A percentile compares a stretch with the other conserved stretches of the same genome.
Evolutionary conservation across 2,888 invertebrate genomes (phyloP).

Genomic region (Dasysyrphus tricinctus): DNA sequence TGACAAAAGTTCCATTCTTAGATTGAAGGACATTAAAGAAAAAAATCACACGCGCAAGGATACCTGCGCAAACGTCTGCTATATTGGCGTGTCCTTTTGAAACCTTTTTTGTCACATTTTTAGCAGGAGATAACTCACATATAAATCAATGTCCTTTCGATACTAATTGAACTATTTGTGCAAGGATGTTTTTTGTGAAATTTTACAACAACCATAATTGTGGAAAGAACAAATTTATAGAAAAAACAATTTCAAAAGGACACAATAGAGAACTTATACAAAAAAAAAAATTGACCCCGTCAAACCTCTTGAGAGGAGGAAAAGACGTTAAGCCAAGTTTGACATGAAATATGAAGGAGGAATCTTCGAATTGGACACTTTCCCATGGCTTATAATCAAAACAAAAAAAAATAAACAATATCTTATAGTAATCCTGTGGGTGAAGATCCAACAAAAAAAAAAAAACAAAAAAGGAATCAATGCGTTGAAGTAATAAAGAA

Average conservation of each 20-base stretch:
- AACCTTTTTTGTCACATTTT: slow-evolving; percentile 56
- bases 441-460: slow-evolving; percentile 34
- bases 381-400: slow-evolving; percentile 60
- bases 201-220: slow-evolving; percentile 56
- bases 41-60: slow-evolving; percentile 41
- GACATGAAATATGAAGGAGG: slow-evolving; percentile 74
- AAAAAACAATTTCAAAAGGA: slow-evolving; percentile 8
- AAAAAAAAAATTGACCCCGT: slow-evolving; percentile 33
- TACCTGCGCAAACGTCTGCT: slow-evolving; percentile 42
- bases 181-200: slow-evolving; percentile 27
- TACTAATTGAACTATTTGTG: slow-evolving; percentile 72
- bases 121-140: slow-evolving; percentile 24
- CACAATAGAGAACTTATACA: slow-evolving; percentile 17
- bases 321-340: slow-evolving; percentile 58
- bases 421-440: slow-evolving; percentile 62
- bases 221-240: slow-evolving; percentile 41
- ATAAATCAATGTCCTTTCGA: slow-evolving; percentile 67
- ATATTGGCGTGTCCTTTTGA: slow-evolving; percentile 43
- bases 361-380: slow-evolving; percentile 62
- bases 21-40: slow-evolving; percentile 45
- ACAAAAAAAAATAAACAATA: slow-evolving; percentile 39
- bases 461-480: neutral
- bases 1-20: slow-evolving; percentile 37
- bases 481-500: neutral
- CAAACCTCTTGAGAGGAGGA: slow-evolving; percentile 63